Conservation (phyloP, 2,113 vertebrate genomes). For the Prunella fulvescens region DNA sequence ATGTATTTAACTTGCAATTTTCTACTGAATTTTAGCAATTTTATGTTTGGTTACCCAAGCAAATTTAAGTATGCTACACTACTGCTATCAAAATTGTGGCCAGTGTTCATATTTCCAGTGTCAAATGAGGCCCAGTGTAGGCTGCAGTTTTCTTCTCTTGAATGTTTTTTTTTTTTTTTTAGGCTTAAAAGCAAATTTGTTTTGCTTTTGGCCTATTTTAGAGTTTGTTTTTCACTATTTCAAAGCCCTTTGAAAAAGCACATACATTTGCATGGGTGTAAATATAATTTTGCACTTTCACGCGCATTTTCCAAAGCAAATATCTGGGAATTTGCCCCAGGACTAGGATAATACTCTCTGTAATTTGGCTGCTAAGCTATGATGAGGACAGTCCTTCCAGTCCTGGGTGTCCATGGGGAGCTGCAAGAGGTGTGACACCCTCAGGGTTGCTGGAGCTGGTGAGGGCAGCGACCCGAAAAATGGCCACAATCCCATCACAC, state of each 20-base stretch:
- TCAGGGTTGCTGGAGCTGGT: not conserved
- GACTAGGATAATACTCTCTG: not conserved
- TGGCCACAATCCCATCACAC: not conserved
- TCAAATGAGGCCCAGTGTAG: not conserved
- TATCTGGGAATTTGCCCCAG: not conserved
- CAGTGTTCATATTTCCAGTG: not conserved
- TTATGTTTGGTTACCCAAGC: not conserved
- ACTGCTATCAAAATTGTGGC: not conserved
- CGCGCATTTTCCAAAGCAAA: rapidly evolving
- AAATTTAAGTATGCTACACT: not conserved
- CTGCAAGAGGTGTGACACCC: not conserved
- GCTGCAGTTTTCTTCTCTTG: not conserved
- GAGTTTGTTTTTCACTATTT: not conserved
- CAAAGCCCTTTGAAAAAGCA: not conserved
- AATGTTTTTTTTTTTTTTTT: not conserved
- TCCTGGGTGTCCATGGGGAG: not conserved
- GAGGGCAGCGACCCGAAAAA: not conserved
- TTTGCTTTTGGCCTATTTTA: not conserved
- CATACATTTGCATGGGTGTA: not conserved
- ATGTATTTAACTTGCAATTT: not conserved
- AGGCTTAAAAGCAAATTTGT: not conserved
- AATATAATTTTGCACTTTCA: not conserved
- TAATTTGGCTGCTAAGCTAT: not conserved
- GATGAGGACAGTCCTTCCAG: not conserved
- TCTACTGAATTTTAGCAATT: not conserved